phyloP scores from a whole-genome alignment of 2,113 vertebrate species.

The Micronycteris hirsuta region DNA sequence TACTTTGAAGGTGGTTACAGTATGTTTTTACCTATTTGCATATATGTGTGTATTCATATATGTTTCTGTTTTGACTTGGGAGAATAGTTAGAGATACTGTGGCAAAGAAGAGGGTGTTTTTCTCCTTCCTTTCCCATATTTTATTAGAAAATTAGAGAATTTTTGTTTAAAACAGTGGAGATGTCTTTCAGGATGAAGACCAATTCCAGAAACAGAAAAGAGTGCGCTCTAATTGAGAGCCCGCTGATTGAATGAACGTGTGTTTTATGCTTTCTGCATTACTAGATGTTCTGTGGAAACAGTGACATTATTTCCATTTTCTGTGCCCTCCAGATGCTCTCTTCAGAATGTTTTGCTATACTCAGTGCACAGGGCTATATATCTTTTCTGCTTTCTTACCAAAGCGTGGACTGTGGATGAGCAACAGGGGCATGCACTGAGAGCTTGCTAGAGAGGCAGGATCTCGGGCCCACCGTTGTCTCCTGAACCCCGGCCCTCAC shows the following conservation, averaged over 20 bases:
- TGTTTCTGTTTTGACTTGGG: neutral
- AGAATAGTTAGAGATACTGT: neutral
- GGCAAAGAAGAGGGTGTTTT: neutral
- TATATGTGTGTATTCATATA: neutral
- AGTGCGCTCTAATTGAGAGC: neutral
- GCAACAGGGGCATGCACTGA: neutral
- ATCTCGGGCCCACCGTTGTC: no score
- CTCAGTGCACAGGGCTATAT: neutral
- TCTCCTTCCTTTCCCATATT: neutral
- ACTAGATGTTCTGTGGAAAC: neutral
- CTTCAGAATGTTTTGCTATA: neutral
- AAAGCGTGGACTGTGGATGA: neutral
- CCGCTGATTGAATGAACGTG: neutral
- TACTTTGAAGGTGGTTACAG: neutral
- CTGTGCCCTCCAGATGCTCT: neutral
- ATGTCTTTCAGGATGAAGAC: neutral
- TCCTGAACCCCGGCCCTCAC: neutral
- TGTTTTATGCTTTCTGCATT: neutral
- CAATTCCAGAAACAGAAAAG: neutral
- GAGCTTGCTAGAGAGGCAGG: neutral
- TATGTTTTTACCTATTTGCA: neutral
- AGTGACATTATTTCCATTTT: neutral
- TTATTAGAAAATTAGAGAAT: neutral
- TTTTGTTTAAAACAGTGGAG: neutral
- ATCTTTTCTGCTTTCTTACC: neutral